These are phyloP conservation scores for Brachypterus glaber DNA, from an alignment of 2,888 invertebrate species.

Conservation along the genomic window DNA sequence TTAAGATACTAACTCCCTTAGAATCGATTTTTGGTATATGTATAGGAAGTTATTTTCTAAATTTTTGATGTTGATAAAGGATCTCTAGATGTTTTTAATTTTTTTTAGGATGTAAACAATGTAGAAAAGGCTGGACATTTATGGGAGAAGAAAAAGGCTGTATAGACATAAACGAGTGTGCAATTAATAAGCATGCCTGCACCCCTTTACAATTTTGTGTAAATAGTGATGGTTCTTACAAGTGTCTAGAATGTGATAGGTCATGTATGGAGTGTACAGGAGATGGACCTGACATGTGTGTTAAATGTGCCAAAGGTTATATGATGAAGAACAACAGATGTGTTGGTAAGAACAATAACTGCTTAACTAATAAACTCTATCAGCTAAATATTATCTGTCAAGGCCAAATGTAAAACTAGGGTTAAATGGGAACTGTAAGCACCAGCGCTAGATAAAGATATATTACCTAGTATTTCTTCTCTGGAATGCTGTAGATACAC, in stretches of 20 bases:
- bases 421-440: too few relatives aligned
- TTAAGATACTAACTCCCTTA: neutral
- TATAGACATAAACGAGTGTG: constrained; percentile 77
- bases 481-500: too few relatives aligned
- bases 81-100: constrained; percentile 3
- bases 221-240: constrained; percentile 76
- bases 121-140: constrained; percentile 64
- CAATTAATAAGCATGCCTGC: constrained; percentile 44
- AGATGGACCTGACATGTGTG: constrained; percentile 87
- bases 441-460: too few relatives aligned
- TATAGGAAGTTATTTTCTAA: too few relatives aligned
- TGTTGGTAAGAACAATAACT: constrained; percentile 47
- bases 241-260: constrained; percentile 75
- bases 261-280: constrained; percentile 78
- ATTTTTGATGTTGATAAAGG: neutral
- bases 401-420: too few relatives aligned
- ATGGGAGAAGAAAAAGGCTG: constrained; percentile 64
- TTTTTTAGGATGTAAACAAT: constrained; percentile 48
- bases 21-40: too few relatives aligned
- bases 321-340: constrained; percentile 66
- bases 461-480: too few relatives aligned
- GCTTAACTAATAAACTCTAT: neutral
- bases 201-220: constrained; percentile 71
- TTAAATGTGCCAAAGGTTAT: constrained; percentile 67
- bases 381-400: too few relatives aligned